Conservation (phyloP, 53 echinoderm and acorn worm genomes). For the Apostichopus leukothele region DNA sequence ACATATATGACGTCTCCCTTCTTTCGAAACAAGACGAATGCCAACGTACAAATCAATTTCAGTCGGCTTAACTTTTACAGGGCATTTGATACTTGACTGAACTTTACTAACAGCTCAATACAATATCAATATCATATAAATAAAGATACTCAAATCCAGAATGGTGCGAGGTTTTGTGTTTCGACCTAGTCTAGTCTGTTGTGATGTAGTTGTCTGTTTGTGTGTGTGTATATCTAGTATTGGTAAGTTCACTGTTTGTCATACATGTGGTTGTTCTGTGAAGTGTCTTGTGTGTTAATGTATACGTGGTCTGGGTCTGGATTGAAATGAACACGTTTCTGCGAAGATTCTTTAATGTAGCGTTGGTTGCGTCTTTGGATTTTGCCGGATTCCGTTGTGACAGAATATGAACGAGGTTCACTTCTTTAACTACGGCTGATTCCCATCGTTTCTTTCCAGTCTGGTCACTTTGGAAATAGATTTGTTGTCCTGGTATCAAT, state of each 20-base stretch:
- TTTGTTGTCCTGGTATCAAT: slow-evolving; percentile 19
- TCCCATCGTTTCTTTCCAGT: slow-evolving; percentile 23
- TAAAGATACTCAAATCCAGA: too few relatives aligned
- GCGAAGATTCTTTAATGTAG: neutral
- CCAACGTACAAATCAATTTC: too few relatives aligned
- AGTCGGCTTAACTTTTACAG: too few relatives aligned
- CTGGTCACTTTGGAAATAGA: slow-evolving; percentile 13
- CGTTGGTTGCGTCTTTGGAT: slow-evolving; percentile 12
- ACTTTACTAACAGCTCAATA: too few relatives aligned
- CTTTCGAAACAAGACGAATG: too few relatives aligned
- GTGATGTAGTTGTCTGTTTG: neutral
- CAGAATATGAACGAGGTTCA: slow-evolving; percentile 7
- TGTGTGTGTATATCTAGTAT: slow-evolving; percentile 9
- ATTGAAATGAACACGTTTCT: neutral
- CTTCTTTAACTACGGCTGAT: neutral
- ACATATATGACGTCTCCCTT: too few relatives aligned
- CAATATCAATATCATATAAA: too few relatives aligned
- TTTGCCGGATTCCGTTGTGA: slow-evolving; percentile 28
- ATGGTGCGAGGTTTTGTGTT: neutral
- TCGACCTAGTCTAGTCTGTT: neutral
- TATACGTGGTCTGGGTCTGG: neutral
- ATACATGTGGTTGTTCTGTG: neutral
- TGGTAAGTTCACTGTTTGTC: neutral
- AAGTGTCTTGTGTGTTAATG: neutral
- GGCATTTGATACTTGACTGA: too few relatives aligned